These are phyloP conservation scores for Garrulus glandarius DNA, from an alignment of 2,797 vertebrate genomes.

Conservation along the genomic window DNA sequence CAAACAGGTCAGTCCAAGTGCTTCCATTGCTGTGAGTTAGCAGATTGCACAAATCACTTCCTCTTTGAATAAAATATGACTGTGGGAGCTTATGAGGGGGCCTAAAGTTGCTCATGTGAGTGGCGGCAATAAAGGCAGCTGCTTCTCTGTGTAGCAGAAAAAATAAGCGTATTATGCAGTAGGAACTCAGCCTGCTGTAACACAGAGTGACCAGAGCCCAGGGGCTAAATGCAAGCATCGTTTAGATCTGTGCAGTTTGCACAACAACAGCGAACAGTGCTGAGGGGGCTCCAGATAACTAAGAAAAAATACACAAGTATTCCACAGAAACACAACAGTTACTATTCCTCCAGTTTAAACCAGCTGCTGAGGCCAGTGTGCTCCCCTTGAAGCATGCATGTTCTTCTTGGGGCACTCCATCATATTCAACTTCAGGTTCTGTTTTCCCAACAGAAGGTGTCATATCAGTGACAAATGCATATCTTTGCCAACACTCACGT, in stretches of 20 bases:
- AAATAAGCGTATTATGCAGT: not conserved
- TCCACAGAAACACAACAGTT: not conserved
- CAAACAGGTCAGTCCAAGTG: not conserved
- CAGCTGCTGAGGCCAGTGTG: not conserved
- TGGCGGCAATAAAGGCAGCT: not conserved
- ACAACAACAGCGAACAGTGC: not conserved
- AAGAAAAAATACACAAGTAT: not conserved
- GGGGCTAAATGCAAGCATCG: not conserved
- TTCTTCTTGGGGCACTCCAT: not conserved
- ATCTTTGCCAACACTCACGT: not conserved
- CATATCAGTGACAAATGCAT: not conserved
- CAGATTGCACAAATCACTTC: not conserved
- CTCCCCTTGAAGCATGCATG: not conserved
- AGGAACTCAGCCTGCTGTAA: not conserved
- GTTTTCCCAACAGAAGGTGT: not conserved
- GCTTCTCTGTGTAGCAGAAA: not conserved
- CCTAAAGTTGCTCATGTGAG: not conserved
- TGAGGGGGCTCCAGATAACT: not conserved
- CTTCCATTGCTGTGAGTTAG: rapidly evolving
- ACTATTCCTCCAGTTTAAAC: not conserved
- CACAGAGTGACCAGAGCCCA: not conserved
- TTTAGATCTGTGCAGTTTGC: not conserved
- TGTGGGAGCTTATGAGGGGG: not conserved
- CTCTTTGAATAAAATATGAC: not conserved
- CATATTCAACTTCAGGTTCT: not conserved